phyloP scores from a whole-genome alignment of 2,113 vertebrate species.

The Falcunculus frontatus region DNA sequence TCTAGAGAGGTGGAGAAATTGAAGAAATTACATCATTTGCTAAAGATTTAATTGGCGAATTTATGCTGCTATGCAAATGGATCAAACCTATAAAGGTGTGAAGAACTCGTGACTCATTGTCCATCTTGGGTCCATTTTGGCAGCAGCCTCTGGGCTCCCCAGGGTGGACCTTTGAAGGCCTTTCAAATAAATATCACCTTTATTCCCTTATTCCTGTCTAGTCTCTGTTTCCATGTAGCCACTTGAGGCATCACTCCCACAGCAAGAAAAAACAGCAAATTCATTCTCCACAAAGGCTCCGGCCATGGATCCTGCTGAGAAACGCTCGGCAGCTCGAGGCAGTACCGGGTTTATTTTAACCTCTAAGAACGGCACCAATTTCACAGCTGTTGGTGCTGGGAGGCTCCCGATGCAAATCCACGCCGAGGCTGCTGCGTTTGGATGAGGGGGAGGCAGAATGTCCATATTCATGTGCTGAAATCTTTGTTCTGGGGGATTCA shows the following conservation, averaged over 20 bases:
- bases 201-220: too few species aligned
- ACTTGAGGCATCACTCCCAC: neutral
- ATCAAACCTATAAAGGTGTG: too few species aligned
- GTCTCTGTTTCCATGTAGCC: neutral
- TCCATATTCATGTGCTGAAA: constrained; percentile 19
- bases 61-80: too few species aligned
- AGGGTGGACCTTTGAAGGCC: too few species aligned
- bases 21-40: too few species aligned
- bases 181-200: too few species aligned
- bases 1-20: too few species aligned
- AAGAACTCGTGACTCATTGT: too few species aligned
- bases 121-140: too few species aligned
- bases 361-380: constrained; percentile 62
- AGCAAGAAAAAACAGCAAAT: neutral
- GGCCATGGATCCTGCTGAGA: constrained; percentile 23
- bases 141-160: too few species aligned
- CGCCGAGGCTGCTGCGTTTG: constrained; percentile 2
- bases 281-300: constrained; percentile 14
- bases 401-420: constrained; percentile 54
- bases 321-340: constrained; percentile 46
- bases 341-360: constrained; percentile 59
- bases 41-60: too few species aligned
- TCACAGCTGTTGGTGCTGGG: constrained; percentile 60
- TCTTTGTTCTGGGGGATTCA: constrained; percentile 33
- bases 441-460: neutral